These are phyloP conservation scores for Cydia splendana DNA, from an alignment of 1,140 invertebrate species.

Conservation along the genomic window DNA sequence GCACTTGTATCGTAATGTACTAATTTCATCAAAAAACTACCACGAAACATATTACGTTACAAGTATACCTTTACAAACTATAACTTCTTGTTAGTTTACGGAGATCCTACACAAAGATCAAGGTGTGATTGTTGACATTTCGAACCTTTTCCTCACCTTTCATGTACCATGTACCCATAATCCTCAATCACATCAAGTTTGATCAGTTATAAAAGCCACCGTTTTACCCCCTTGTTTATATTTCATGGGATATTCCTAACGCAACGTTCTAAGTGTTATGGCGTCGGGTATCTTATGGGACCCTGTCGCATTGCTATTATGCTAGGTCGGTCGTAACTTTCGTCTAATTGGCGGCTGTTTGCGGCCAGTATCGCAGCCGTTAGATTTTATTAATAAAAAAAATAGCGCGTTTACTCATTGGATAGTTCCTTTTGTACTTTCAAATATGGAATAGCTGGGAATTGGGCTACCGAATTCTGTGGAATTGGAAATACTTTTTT, in stretches of 20 bases:
- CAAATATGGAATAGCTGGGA: slow-evolving; percentile 11
- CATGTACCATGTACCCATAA: slow-evolving; percentile 6
- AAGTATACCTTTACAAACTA: no score
- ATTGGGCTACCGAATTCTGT: not conserved
- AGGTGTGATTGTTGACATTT: not conserved
- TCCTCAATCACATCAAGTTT: slow-evolving; percentile 1
- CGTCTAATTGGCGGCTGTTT: slow-evolving; percentile 26
- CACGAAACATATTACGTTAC: not conserved
- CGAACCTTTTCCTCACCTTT: not conserved
- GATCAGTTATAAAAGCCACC: slow-evolving; percentile 3
- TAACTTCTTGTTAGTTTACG: no score
- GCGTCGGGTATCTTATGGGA: slow-evolving; percentile 10
- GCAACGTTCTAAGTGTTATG: slow-evolving; percentile 19
- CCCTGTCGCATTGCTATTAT: slow-evolving; percentile 27
- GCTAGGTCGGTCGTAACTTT: slow-evolving; percentile 17
- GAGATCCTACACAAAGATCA: no score
- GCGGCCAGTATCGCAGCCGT: slow-evolving; percentile 29
- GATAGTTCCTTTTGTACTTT: slow-evolving; percentile 17
- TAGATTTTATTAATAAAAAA: slow-evolving; percentile 31
- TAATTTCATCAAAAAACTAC: not conserved
- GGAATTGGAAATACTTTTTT: not conserved
- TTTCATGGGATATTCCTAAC: slow-evolving; percentile 14
- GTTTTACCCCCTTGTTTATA: slow-evolving; percentile 10
- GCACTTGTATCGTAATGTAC: no score
- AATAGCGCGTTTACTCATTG: not conserved